Evolutionary conservation across 2,888 invertebrate species (phyloP).

Genomic region (Tenthredo notha): DNA sequence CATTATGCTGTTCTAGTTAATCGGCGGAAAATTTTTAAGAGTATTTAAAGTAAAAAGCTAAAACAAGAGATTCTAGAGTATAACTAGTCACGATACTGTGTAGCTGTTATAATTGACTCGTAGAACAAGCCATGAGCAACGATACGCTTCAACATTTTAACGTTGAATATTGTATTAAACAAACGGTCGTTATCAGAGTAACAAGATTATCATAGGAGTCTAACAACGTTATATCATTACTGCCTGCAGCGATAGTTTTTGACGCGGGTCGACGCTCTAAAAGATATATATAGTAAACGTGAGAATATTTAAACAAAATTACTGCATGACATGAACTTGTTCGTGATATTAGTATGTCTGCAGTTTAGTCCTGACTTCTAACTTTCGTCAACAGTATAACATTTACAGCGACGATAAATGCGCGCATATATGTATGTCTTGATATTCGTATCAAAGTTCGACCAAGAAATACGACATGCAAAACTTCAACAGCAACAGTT

Average conservation of each 20-base stretch:
- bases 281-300: not conserved
- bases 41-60: not conserved
- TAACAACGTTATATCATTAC: conserved; percentile 38
- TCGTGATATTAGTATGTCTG: not conserved
- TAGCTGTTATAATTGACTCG: conserved; percentile 27
- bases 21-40: not conserved
- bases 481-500: not conserved
- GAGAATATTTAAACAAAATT: not conserved
- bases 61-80: not conserved
- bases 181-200: conserved; percentile 28
- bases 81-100: not conserved
- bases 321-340: not conserved
- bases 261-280: not conserved
- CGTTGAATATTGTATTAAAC: conserved; percentile 37
- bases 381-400: not conserved
- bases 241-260: conserved; percentile 42
- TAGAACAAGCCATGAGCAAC: not conserved
- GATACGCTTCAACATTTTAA: not conserved
- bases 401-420: not conserved
- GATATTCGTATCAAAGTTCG: not conserved
- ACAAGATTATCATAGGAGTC: conserved; percentile 42
- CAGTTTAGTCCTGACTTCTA: not conserved
- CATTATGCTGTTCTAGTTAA: not conserved
- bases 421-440: not conserved
- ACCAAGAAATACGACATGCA: not conserved